A percentile compares a stretch with the other conserved stretches of the same genome.
These are phyloP conservation scores for Felis chaus DNA, from an alignment of 2,113 vertebrate species.

Conservation along the genomic window DNA sequence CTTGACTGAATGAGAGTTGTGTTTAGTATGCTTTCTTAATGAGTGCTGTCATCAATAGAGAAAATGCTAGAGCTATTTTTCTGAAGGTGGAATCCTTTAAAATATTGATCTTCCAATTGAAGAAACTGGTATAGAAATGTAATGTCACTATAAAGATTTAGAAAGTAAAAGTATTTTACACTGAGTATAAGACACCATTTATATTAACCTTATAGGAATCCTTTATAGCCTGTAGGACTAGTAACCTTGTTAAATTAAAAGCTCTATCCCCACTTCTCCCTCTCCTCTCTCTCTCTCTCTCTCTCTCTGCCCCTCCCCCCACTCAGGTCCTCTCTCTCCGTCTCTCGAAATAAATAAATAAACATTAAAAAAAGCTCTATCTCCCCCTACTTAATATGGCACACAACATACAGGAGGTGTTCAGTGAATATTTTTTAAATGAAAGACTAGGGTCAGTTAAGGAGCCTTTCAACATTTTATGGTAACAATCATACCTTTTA, in stretches of 20 bases:
- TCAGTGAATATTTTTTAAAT: constrained; percentile 21
- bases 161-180: neutral
- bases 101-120: constrained; percentile 27
- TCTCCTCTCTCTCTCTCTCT: too few relatives aligned
- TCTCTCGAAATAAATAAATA: too few relatives aligned
- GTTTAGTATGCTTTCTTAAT: neutral
- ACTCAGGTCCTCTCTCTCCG: too few relatives aligned
- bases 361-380: neutral
- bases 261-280: neutral
- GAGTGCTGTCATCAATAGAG: neutral
- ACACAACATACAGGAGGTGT: neutral
- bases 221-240: neutral
- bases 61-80: neutral
- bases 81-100: neutral
- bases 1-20: neutral
- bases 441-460: neutral
- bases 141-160: neutral
- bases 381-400: neutral
- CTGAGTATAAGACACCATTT: neutral
- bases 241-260: constrained; percentile 23
- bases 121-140: neutral
- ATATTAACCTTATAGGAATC: neutral
- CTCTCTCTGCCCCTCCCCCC: too few relatives aligned
- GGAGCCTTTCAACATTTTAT: neutral
- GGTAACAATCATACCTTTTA: neutral